These are phyloP conservation scores for Leptopilina myrica DNA, from an alignment of 2,888 invertebrate species.

Conservation along the genomic window DNA sequence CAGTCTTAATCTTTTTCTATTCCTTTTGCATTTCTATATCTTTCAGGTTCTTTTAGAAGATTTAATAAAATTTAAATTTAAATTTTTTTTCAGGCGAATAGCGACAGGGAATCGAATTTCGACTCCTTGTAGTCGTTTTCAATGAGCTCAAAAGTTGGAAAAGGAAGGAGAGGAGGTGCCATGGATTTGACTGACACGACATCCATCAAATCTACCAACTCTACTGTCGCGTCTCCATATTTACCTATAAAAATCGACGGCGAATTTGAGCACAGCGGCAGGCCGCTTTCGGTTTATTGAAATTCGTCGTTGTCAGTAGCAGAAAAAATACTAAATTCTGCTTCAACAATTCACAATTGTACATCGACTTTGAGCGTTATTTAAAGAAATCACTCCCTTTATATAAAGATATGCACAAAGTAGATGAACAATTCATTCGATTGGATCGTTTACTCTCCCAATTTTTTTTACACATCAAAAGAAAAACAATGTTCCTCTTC, in stretches of 20 bases:
- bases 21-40: no score
- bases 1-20: no score
- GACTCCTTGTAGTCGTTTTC: constrained; percentile 69
- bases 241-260: not conserved
- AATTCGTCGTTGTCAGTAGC: constrained; percentile 66
- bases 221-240: constrained; percentile 26
- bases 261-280: constrained; percentile 21
- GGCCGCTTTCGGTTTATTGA: constrained; percentile 41
- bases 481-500: not conserved
- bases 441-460: not conserved
- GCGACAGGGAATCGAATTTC: constrained; percentile 75
- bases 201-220: constrained; percentile 50
- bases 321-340: not conserved
- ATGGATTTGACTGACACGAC: constrained; percentile 46
- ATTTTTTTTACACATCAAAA: not conserved
- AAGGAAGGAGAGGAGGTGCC: constrained; percentile 2
- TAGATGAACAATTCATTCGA: constrained; percentile 11
- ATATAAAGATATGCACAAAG: not conserved
- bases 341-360: not conserved
- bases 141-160: constrained; percentile 28
- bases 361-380: constrained; percentile 8
- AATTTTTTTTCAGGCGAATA: constrained; percentile 67
- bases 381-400: not conserved
- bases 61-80: not conserved
- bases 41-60: no score